Evolutionary conservation across 2,888 invertebrate genomes (phyloP), one percentile per base, ranked within the genome.

Genomic region (Limenitis camilla): DNA sequence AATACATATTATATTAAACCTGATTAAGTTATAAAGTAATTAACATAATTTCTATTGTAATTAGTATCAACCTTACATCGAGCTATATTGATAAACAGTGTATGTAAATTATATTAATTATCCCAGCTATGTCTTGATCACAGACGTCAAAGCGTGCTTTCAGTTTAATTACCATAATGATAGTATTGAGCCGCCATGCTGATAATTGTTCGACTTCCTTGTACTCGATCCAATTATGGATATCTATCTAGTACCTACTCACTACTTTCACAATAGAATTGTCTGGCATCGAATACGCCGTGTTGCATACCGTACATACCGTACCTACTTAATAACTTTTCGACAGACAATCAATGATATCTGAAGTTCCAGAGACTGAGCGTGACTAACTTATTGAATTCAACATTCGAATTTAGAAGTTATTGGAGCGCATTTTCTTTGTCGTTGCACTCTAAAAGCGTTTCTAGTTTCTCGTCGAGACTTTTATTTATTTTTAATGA

Each of bases 121-220:
- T 49, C 46, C 40, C 55, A 51, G 47, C 52, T 57, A 54, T 61
- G 56, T 41, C 47, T 47, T 45, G 53, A 56, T 50, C 40, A 40
- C 40, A 49, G 55, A 64, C 66, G 68, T 73, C 71, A 74, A 73
- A 72, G 71, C 69, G 62, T 61, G 61, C 63, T 63, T 64, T 65
- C 62, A 59, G 71, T 71, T 71, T 67, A 72, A 74, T 75, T 69
- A 72, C 65, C 52, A 63, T 68, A 68, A 70, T 69, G 68, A 77
- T 75, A 70, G 67, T 49, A 44, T 36, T 28, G 27, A 5, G 28
- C 35, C 33, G 44, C 29, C 40, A 44, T 67, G 67, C 67, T 66
- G 66, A 65, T 70, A 66, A 70, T 72, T 67, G 40, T 30, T 39
- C 38, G 43, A 46, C 43, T 48, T 47, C 32, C 53, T 33, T 10